Percentiles rank a stretch among this genome's conserved stretches.
Conservation (phyloP, 2,888 invertebrate species). For the Acrocyrtus sp. region DNA sequence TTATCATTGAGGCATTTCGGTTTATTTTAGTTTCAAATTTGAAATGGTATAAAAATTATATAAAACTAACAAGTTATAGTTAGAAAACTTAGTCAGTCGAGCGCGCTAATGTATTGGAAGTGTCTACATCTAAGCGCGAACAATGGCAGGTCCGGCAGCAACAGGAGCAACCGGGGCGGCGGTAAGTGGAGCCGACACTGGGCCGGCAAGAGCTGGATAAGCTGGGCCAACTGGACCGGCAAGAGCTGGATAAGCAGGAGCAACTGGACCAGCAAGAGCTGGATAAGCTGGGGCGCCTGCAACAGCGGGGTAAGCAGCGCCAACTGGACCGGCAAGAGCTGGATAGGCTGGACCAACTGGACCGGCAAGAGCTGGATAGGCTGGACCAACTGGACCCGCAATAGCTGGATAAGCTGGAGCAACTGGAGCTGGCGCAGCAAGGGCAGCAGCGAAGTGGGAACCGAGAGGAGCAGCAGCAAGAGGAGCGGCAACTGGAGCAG, state of each 20-base stretch:
- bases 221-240: conserved; percentile 3
- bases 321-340: background rate
- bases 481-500: no score
- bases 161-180: conserved; percentile 1
- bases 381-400: background rate
- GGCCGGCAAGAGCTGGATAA: background rate
- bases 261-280: background rate
- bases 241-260: background rate
- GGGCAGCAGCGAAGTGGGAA: background rate
- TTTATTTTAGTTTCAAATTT: background rate
- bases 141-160: background rate
- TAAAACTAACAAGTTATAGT: no score
- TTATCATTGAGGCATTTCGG: no score
- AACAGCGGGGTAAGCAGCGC: background rate
- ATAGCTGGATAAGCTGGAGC: background rate
- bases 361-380: background rate
- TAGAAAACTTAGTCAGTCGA: no score
- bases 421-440: background rate
- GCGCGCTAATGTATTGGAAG: background rate
- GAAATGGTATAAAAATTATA: background rate
- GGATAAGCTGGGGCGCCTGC: background rate
- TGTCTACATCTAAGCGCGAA: background rate
- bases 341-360: conserved; percentile 8
- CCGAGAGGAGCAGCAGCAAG: background rate
- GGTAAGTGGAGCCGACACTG: background rate